Evolutionary conservation across 64 coral and sea anemone genomes (phyloP).

Genomic region (Acropora yongei): DNA sequence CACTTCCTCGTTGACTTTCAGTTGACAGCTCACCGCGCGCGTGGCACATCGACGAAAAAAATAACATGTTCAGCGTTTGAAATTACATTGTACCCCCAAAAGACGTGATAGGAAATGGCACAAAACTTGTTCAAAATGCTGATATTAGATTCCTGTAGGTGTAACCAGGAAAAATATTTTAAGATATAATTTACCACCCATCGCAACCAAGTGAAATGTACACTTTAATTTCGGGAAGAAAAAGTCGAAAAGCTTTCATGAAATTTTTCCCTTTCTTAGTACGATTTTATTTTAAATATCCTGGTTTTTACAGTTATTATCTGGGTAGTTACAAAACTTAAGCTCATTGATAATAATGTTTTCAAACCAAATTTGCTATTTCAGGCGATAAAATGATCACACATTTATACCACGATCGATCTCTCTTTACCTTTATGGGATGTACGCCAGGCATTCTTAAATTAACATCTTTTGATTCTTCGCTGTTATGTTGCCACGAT

Average conservation of each 20-base stretch:
- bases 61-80: neutral
- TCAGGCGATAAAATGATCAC: neutral
- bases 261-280: no score
- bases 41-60: no score
- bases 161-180: slow-evolving; percentile 3
- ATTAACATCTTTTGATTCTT: slow-evolving; percentile 18
- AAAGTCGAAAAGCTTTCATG: neutral
- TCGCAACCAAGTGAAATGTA: slow-evolving; percentile 13
- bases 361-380: neutral
- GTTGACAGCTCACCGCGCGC: no score
- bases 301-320: neutral
- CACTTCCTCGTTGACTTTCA: no score
- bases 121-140: neutral
- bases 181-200: slow-evolving; percentile 34
- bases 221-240: neutral
- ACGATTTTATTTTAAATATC: no score
- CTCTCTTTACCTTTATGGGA: slow-evolving; percentile 36
- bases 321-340: neutral
- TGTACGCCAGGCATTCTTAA: slow-evolving; percentile 63
- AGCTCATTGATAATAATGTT: neutral
- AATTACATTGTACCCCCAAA: neutral
- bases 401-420: neutral
- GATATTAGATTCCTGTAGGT: neutral
- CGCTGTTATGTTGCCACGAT: neutral
- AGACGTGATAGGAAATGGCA: neutral